Evolutionary conservation across 2,888 invertebrate species (phyloP), one percentile per base, ranked within the genome.

Genomic region (Eilema depressum): DNA sequence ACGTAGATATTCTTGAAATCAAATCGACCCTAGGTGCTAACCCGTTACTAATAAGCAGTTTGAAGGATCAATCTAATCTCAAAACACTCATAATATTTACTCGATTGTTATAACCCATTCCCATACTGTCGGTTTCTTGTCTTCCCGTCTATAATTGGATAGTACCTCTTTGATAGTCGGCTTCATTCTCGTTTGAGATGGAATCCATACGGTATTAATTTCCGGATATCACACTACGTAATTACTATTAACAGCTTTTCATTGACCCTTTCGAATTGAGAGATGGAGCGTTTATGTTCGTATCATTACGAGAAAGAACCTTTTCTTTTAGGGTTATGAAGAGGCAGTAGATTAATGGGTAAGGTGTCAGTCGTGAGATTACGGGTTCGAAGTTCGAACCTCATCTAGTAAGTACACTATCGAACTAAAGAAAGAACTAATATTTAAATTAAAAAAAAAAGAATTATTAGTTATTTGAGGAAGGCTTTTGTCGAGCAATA

Each of bases 221-320:
- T 72, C 74, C 79, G 79, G 80, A 81, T 75, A 81, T 64, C 71
- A 75, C 68, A 74, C 63, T 59, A 37, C 23, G 61, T 67, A 61
- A 78, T 75, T 17, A 41, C 41, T 17, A 41, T 76, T 75, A 74
- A 61, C 76, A 71, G 74, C 28, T 64, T 26, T 74, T 41, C 68
- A 73, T 41, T 63, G 37, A 57, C 61, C 70, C 63, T 73, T 72
- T 59, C 60, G 66, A 69, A 72, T 70, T 70, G 41, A 26, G 25
- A 63, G 60, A 47, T 26, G 33, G 28, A 80, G 70, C 53, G 53
- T n/a, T 20, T 20, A 68, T 68, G 71, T 73, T 77, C 47, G 75
- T 70, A 69, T 59, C 41, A 37, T 20, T 71, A 70, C 73, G 71
- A 26, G 66, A 61, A 75, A 73, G 69, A 68, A 75, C 56, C 70